Evolutionary conservation across 1,140 invertebrate genomes (phyloP).

Genomic region (Bombus breviceps): DNA sequence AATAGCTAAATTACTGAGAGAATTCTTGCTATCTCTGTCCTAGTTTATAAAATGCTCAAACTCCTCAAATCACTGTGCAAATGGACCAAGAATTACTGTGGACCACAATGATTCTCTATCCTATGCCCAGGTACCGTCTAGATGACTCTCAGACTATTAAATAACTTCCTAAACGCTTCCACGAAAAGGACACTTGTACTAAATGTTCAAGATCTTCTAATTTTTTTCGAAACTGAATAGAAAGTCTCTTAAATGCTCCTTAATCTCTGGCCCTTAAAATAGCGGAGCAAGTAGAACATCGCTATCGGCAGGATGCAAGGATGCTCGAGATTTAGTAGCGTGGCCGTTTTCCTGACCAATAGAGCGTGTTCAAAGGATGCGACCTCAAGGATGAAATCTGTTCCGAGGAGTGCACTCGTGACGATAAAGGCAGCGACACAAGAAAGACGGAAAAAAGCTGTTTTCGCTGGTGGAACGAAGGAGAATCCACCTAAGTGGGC

Average conservation of each 20-base stretch:
- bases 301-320: neutral
- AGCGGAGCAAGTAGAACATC: neutral
- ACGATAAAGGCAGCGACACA: neutral
- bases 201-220: neutral
- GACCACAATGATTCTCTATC: too few relatives aligned
- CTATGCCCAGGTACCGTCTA: neutral
- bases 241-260: neutral
- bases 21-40: too few relatives aligned
- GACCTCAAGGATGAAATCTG: neutral
- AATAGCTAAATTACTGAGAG: too few relatives aligned
- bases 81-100: too few relatives aligned
- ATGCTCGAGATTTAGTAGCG: conserved; percentile 1
- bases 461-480: neutral
- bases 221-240: neutral
- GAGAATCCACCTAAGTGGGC: neutral
- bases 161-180: neutral
- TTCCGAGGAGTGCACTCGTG: neutral
- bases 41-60: too few relatives aligned
- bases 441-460: neutral
- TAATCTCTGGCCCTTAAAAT: neutral
- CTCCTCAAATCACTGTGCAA: too few relatives aligned
- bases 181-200: neutral
- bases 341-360: neutral
- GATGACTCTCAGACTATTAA: neutral
- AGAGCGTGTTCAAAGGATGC: conserved; percentile 1